phyloP scores from a whole-genome alignment of 1,140 invertebrate species.

The Saxidomus purpurata region DNA sequence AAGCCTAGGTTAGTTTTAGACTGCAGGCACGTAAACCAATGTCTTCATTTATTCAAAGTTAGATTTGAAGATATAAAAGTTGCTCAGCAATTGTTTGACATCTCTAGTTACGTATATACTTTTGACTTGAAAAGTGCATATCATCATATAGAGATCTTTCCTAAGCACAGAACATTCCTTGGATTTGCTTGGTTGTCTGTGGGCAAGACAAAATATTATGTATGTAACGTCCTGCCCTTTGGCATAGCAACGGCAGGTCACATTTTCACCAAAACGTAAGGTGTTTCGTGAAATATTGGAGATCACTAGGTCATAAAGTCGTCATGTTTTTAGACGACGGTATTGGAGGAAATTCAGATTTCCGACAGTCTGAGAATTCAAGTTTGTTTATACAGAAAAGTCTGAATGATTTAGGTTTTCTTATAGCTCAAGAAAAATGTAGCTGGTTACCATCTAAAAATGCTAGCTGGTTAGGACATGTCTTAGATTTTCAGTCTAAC shows the following conservation, averaged over 20 bases:
- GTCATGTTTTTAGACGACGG: too few species aligned
- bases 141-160: constrained; percentile 1
- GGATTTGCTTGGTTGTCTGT: too few species aligned
- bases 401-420: too few species aligned
- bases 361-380: not conserved
- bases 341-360: not conserved
- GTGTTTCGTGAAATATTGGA: not conserved
- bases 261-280: too few species aligned
- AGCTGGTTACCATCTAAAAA: constrained; percentile 2
- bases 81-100: not conserved
- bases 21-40: constrained; percentile 21
- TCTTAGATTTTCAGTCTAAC: not conserved
- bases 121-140: too few species aligned
- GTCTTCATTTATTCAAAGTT: constrained; percentile 17
- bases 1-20: constrained; percentile 18
- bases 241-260: not conserved
- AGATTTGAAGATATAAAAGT: constrained; percentile 20
- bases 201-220: constrained; percentile 6
- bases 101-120: not conserved
- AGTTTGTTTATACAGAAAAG: not conserved
- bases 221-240: not conserved
- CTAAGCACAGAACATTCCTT: not conserved
- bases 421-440: constrained; percentile 1
- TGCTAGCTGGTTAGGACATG: constrained; percentile 4
- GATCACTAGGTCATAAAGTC: not conserved